Percentiles rank a stretch among this genome's conserved stretches.
Conservation (phyloP, 2,113 vertebrate species). For the Podiceps cristatus region DNA sequence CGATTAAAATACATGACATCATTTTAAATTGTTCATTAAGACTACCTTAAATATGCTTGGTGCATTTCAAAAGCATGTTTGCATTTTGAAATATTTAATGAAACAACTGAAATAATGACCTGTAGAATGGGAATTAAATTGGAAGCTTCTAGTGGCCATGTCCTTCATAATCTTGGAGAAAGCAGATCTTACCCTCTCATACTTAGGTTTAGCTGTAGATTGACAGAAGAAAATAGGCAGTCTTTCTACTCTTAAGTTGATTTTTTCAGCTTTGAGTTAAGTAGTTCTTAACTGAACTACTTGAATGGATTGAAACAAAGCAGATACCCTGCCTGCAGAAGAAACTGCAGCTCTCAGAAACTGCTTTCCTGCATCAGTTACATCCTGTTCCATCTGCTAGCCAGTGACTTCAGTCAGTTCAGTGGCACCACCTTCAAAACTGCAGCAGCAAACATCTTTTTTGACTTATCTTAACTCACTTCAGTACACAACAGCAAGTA, state of each 20-base stretch:
- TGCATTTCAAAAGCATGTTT: neutral
- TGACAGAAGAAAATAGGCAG: neutral
- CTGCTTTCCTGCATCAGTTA: neutral
- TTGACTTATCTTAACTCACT: neutral
- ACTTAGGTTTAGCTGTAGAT: neutral
- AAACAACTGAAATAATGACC: neutral
- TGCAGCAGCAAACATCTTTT: neutral
- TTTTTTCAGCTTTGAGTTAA: conserved; percentile 39
- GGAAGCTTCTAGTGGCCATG: neutral
- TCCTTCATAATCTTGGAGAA: neutral
- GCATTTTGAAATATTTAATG: neutral
- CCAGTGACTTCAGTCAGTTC: neutral
- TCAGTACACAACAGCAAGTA: neutral
- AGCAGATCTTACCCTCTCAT: neutral
- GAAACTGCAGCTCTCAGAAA: neutral
- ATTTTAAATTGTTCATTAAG: neutral
- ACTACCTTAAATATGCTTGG: neutral
- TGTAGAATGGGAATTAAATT: neutral
- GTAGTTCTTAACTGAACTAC: conserved; percentile 1
- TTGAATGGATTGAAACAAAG: conserved; percentile 31
- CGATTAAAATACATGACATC: neutral
- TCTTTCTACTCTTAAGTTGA: neutral
- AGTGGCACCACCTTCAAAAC: neutral
- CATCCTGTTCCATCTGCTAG: neutral
- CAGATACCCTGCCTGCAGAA: neutral